Percentiles rank a stretch among this genome's conserved stretches.
Evolutionary conservation across 1,140 invertebrate genomes (phyloP).

Genomic region (Ditylenchus dipsaci): DNA sequence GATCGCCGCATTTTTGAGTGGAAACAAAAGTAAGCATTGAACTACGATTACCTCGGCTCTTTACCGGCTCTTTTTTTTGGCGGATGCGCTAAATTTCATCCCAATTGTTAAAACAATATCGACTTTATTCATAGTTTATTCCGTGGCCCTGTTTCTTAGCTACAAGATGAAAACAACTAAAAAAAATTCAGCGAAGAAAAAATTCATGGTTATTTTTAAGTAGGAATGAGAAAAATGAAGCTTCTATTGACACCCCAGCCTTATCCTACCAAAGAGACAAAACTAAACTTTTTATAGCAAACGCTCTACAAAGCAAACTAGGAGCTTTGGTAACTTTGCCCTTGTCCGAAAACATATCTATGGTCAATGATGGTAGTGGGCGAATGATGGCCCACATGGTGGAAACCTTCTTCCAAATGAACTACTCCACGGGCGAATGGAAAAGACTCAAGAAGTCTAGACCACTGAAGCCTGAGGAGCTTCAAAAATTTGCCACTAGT

Average conservation of each 20-base stretch:
- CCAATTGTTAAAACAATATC: too few relatives aligned
- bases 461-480: too few relatives aligned
- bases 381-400: conserved; percentile 1
- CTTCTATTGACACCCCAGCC: too few relatives aligned
- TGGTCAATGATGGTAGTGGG: conserved; percentile 1
- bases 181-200: conserved; percentile 16
- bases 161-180: neutral
- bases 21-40: conserved; percentile 21
- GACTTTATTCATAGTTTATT: too few relatives aligned
- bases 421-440: conserved; percentile 24
- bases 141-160: too few relatives aligned
- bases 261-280: too few relatives aligned
- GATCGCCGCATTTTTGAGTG: conserved; percentile 20
- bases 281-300: conserved; percentile 7
- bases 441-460: too few relatives aligned
- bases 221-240: too few relatives aligned
- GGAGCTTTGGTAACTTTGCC: conserved; percentile 19
- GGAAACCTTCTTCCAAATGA: conserved; percentile 29
- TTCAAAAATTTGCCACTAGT: too few relatives aligned
- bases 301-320: conserved; percentile 13
- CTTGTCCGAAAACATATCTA: conserved; percentile 20
- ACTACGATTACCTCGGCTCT: too few relatives aligned
- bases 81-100: too few relatives aligned
- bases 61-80: too few relatives aligned
- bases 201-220: conserved; percentile 1